Percentiles rank a stretch among this genome's conserved stretches.
Conservation (phyloP, 37 sponge, comb jelly and placozoan species). For the Beroe ovata region DNA sequence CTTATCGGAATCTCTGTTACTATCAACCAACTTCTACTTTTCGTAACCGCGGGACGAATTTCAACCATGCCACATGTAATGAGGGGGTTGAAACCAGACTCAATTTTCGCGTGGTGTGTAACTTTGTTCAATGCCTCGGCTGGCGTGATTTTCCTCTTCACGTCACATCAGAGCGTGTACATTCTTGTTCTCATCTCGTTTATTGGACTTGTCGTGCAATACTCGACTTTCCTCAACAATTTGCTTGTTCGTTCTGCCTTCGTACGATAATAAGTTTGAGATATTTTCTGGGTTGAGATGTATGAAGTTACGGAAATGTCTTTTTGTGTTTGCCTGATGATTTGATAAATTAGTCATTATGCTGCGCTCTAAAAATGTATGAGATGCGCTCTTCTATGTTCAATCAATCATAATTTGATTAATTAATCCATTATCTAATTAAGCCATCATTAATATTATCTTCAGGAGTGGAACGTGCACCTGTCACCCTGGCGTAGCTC, state of each 20-base stretch:
- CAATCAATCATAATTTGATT: no score
- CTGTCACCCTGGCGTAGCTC: constrained; percentile 50
- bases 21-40: neutral
- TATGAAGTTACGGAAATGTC: no score
- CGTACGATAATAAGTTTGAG: no score
- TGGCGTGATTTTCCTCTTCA: neutral
- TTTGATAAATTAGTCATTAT: no score
- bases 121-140: neutral
- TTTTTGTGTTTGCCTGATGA: no score
- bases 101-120: neutral
- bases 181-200: neutral
- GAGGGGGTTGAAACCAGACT: neutral
- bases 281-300: no score
- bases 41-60: neutral
- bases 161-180: neutral
- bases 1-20: neutral
- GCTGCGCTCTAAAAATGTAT: no score
- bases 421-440: no score
- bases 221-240: neutral
- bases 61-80: neutral
- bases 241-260: no score
- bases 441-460: no score
- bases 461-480: constrained; percentile 5
- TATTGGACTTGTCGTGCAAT: neutral
- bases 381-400: no score